Conservation (phyloP, 2,113 vertebrate species). For the Polypterus senegalus region DNA sequence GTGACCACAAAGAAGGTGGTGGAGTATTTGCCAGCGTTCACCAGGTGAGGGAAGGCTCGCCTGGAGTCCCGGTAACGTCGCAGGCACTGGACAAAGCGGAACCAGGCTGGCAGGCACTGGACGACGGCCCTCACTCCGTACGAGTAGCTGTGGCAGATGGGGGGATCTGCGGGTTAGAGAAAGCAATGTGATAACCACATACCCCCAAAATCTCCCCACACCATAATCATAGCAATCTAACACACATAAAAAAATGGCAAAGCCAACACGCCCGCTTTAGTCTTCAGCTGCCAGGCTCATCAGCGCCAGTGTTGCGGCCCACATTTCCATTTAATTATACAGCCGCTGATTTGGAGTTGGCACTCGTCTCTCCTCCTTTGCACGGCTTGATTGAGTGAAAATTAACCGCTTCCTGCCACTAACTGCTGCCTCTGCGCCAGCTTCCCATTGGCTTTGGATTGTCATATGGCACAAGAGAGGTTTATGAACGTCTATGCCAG, state of each 20-base stretch:
- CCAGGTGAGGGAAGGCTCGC: conserved; percentile 89
- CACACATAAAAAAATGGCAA: too few species aligned
- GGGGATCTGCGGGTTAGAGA: conserved; percentile 19
- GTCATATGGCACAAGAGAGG: too few species aligned
- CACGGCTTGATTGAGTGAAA: conserved; percentile 24
- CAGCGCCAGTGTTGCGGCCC: conserved; percentile 17
- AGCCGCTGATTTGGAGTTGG: conserved; percentile 15
- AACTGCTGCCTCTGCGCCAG: too few species aligned
- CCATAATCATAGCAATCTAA: too few species aligned
- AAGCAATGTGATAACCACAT: not conserved
- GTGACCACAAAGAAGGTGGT: conserved; percentile 97
- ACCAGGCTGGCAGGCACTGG: conserved; percentile 95
- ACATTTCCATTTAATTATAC: conserved; percentile 28
- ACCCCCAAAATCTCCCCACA: too few species aligned
- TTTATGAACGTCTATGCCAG: too few species aligned
- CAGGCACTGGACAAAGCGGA: conserved; percentile 95
- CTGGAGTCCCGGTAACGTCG: conserved; percentile 91
- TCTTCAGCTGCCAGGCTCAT: not conserved
- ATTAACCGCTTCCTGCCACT: too few species aligned
- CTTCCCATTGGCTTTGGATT: too few species aligned
- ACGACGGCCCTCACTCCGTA: conserved; percentile 89
- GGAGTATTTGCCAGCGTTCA: conserved; percentile 95
- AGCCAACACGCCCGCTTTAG: too few species aligned
- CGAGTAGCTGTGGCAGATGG: conserved; percentile 74
- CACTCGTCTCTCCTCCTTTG: conserved; percentile 25